Evolutionary conservation across 2,888 invertebrate genomes (phyloP).

Genomic region (Perithous albicinctus): DNA sequence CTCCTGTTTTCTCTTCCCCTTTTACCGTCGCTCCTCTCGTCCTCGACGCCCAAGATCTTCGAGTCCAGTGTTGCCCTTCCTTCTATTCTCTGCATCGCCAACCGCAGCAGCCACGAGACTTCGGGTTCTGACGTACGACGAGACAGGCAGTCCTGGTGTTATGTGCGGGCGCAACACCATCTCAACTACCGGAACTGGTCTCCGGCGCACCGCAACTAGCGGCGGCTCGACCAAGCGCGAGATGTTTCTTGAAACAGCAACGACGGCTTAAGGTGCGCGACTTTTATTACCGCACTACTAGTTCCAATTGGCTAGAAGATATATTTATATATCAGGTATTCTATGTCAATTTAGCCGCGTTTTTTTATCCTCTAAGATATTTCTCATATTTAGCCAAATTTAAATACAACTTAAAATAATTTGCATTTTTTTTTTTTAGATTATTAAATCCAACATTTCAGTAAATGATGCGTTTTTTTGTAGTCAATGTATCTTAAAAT

Average conservation of each 20-base stretch:
- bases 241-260: slow-evolving; percentile 25
- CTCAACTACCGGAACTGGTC: slow-evolving; percentile 46
- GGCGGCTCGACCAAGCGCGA: slow-evolving; percentile 16
- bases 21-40: slow-evolving; percentile 9
- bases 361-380: too few relatives aligned
- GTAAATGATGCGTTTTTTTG: too few relatives aligned
- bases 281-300: slow-evolving; percentile 27
- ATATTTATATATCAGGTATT: too few relatives aligned
- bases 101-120: slow-evolving; percentile 14
- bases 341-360: too few relatives aligned
- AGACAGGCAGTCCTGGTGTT: slow-evolving; percentile 1
- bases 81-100: slow-evolving; percentile 2
- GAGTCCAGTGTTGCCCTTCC: slow-evolving; percentile 12
- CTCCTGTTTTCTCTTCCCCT: slow-evolving; percentile 25
- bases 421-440: too few relatives aligned
- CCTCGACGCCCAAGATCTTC: slow-evolving; percentile 2
- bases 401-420: too few relatives aligned
- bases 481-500: too few relatives aligned
- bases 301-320: slow-evolving; percentile 6
- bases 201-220: slow-evolving; percentile 7
- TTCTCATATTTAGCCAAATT: too few relatives aligned
- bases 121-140: background rate
- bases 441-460: too few relatives aligned
- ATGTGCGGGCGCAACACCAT: slow-evolving; percentile 17
- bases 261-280: slow-evolving; percentile 23